Percentiles rank a stretch among this genome's conserved stretches.
These are phyloP conservation scores for Rhinatrema bivittatum DNA, from an alignment of 2,797 vertebrate genomes.

Conservation along the genomic window DNA sequence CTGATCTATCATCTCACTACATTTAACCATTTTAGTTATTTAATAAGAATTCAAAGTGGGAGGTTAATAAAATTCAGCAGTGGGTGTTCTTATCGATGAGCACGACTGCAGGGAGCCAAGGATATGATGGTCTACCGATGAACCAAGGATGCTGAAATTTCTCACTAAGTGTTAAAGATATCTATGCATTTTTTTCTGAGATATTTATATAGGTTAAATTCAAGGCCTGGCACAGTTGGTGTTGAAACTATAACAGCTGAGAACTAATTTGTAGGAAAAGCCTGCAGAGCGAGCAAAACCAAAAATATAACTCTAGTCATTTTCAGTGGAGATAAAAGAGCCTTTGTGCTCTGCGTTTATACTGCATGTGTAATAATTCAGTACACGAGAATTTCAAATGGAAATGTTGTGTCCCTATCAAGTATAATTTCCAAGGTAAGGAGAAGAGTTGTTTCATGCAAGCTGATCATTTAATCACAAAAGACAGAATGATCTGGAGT, in stretches of 20 bases:
- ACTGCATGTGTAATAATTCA: constrained; percentile 3
- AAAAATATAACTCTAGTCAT: constrained; percentile 19
- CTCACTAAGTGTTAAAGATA: constrained; percentile 28
- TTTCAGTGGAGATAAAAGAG: constrained; percentile 14
- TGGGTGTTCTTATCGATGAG: constrained; percentile 39
- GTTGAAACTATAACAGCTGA: constrained; percentile 23
- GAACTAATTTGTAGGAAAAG: constrained; percentile 27
- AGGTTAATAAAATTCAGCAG: constrained; percentile 43
- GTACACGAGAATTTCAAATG: constrained; percentile 6
- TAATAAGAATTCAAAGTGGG: constrained; percentile 39
- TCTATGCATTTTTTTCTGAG: constrained; percentile 16
- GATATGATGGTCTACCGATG: constrained; percentile 25
- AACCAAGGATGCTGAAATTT: constrained; percentile 23
- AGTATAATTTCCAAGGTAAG: not conserved
- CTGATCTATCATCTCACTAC: constrained; percentile 12
- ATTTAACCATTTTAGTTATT: constrained; percentile 37
- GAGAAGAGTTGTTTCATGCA: not conserved
- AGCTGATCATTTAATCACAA: not conserved
- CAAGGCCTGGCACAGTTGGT: constrained; percentile 24
- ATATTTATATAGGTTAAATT: constrained; percentile 32
- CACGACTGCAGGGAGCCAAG: constrained; percentile 16
- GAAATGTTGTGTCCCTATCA: not conserved
- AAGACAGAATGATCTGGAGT: not conserved
- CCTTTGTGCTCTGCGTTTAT: too few relatives aligned
- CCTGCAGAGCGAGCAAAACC: constrained; percentile 14